Evolutionary conservation across 2,113 vertebrate species (phyloP).

Genomic region (Equus quagga): DNA sequence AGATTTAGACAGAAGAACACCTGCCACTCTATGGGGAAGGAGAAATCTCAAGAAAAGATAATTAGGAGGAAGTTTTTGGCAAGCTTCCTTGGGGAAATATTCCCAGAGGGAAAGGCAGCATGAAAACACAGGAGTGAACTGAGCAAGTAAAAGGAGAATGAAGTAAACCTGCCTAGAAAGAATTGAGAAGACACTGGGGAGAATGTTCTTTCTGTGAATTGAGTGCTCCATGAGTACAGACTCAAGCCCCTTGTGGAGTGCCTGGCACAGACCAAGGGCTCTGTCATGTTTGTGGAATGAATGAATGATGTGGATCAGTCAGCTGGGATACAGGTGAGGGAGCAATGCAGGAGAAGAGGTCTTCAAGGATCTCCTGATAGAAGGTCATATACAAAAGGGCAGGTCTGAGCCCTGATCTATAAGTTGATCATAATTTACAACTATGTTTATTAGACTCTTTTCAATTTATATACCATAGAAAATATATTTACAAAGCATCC

Average conservation of each 20-base stretch:
- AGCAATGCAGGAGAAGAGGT: background rate
- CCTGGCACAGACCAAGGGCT: background rate
- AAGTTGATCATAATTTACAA: conserved; percentile 21
- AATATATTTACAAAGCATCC: conserved; percentile 32
- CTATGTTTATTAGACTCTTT: background rate
- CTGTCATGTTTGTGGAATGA: background rate
- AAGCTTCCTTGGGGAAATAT: background rate
- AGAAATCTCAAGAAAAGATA: background rate
- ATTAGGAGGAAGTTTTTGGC: background rate
- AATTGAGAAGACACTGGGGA: background rate
- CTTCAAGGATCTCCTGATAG: background rate
- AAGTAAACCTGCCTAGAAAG: background rate
- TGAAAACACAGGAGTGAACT: background rate
- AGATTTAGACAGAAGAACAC: background rate
- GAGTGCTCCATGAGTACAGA: background rate
- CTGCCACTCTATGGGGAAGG: background rate
- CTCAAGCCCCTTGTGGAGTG: background rate
- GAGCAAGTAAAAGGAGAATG: background rate
- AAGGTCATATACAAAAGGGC: background rate
- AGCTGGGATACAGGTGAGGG: background rate
- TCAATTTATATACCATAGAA: conserved; percentile 20
- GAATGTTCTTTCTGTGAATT: background rate
- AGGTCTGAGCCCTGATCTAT: background rate
- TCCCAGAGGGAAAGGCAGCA: background rate
- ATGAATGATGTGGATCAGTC: background rate